A percentile compares a stretch with the other conserved stretches of the same genome.
Evolutionary conservation across 53 echinoderm and acorn worm genomes (phyloP).

Genomic region (Patiria pectinifera): DNA sequence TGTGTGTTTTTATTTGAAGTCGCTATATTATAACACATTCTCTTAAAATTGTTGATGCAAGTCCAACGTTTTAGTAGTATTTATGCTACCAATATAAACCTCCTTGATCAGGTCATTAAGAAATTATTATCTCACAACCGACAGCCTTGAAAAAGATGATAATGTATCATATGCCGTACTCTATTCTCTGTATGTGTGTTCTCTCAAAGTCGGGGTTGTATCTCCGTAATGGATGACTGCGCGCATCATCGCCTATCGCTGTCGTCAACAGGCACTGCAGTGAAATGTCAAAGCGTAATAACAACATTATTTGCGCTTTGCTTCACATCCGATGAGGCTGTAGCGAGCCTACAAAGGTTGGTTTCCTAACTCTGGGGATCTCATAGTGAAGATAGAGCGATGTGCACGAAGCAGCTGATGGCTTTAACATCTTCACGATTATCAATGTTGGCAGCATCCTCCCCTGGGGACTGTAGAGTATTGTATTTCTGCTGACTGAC

Average conservation of each 20-base stretch:
- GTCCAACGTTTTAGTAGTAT: no score
- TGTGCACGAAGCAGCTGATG: not conserved
- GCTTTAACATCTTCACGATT: not conserved
- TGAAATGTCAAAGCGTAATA: not conserved
- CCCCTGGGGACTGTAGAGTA: no score
- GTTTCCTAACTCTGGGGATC: not conserved
- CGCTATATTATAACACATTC: no score
- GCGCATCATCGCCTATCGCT: no score
- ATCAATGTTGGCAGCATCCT: not conserved
- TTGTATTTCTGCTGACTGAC: no score
- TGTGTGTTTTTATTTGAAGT: no score
- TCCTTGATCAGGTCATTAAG: no score
- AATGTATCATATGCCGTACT: not conserved
- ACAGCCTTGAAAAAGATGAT: not conserved
- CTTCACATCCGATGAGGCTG: not conserved
- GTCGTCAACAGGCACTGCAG: no score
- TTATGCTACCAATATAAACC: no score
- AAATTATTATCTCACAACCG: no score
- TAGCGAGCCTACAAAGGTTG: not conserved
- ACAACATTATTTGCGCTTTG: not conserved
- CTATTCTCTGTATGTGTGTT: not conserved
- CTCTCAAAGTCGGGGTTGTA: not conserved
- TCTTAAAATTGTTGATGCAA: no score
- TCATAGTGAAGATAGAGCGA: not conserved
- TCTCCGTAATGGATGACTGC: not conserved